Evolutionary conservation across 1,140 invertebrate species (phyloP).

Genomic region (Drosophila varians): DNA sequence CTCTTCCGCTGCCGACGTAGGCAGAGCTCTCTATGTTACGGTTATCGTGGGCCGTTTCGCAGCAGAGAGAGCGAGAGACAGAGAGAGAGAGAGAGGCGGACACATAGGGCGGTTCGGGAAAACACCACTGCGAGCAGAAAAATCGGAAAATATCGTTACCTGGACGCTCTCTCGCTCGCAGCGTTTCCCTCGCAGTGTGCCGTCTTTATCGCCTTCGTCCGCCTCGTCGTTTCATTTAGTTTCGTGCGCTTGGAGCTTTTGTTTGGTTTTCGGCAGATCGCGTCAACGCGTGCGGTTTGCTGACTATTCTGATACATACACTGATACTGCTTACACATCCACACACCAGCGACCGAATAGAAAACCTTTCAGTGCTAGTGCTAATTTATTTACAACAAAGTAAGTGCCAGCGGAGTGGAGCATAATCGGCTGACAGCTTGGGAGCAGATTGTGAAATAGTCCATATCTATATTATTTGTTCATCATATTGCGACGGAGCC

Average conservation of each 20-base stretch:
- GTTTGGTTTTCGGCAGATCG: constrained; percentile 79
- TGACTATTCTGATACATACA: constrained; percentile 5
- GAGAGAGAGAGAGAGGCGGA: not conserved
- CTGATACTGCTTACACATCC: constrained; percentile 15
- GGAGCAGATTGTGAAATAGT: constrained; percentile 60
- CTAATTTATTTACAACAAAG: constrained; percentile 56
- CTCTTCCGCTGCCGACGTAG: not conserved
- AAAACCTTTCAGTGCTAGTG: constrained; percentile 52
- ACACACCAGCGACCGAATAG: too few relatives aligned
- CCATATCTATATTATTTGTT: constrained; percentile 46
- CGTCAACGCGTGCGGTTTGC: constrained; percentile 68
- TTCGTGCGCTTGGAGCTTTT: constrained; percentile 76
- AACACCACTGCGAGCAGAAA: not conserved
- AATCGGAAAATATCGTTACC: not conserved
- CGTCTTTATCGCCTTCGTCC: not conserved
- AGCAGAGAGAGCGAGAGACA: not conserved
- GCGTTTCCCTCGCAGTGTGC: not conserved
- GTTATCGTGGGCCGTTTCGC: constrained; percentile 1
- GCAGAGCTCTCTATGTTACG: not conserved
- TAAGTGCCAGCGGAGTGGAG: constrained; percentile 32
- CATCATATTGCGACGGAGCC: not conserved
- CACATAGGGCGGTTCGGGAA: not conserved
- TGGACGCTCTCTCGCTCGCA: not conserved
- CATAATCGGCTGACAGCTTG: constrained; percentile 16
- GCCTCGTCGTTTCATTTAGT: constrained; percentile 68